Percentiles rank a stretch among this genome's conserved stretches.
phyloP scores from a whole-genome alignment of 2,797 vertebrate genomes.

The Siniperca scherzeri region DNA sequence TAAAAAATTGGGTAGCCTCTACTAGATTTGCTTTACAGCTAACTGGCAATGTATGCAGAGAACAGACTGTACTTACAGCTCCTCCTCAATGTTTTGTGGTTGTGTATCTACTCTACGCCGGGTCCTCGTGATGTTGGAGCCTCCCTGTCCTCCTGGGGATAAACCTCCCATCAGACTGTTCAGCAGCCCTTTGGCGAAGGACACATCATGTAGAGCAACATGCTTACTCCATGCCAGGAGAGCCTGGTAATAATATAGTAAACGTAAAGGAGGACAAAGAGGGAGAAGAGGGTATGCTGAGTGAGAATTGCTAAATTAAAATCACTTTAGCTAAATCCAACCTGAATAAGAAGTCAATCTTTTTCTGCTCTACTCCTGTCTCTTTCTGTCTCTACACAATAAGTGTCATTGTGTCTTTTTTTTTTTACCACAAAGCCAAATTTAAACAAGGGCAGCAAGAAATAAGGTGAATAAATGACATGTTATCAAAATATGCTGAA shows the following conservation, averaged over 20 bases:
- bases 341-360: too few relatives aligned
- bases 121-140: slow-evolving; percentile 19
- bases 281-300: not conserved
- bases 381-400: not conserved
- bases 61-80: slow-evolving; percentile 74
- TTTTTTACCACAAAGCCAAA: not conserved
- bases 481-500: not conserved
- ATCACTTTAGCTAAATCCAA: not conserved
- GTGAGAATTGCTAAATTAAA: not conserved
- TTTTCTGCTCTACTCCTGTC: not conserved
- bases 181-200: slow-evolving; percentile 72
- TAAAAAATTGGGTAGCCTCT: not conserved
- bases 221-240: slow-evolving; percentile 79
- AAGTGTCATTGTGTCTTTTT: too few relatives aligned
- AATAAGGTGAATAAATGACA: not conserved
- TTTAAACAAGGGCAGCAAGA: not conserved
- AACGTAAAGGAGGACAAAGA: not conserved
- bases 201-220: slow-evolving; percentile 74
- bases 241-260: slow-evolving; percentile 58
- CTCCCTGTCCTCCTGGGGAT: slow-evolving; percentile 20
- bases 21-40: not conserved
- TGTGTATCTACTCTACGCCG: slow-evolving; percentile 59
- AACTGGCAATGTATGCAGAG: not conserved
- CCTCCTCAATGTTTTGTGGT: slow-evolving; percentile 75
- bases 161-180: slow-evolving; percentile 62